Conservation (phyloP, 2,113 vertebrate species). For the Helogale parvula region DNA sequence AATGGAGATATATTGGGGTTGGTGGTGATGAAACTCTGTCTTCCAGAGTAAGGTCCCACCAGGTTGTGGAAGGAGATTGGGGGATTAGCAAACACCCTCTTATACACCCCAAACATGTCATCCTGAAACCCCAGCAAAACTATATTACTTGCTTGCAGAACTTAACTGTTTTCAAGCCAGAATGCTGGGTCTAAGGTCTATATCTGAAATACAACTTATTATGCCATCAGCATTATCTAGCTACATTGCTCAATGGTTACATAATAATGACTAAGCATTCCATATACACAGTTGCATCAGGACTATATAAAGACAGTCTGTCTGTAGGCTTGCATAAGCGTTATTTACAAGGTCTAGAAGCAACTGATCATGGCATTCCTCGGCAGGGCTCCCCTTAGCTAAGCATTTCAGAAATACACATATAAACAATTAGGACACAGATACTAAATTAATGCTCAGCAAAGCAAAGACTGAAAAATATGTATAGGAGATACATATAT, state of each 20-base stretch:
- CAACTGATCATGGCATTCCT: conserved; percentile 8
- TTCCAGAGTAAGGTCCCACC: not conserved
- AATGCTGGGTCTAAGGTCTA: not conserved
- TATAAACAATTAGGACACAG: conserved; percentile 33
- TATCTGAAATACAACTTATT: conserved; percentile 41
- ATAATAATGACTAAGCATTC: conserved; percentile 66
- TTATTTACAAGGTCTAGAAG: conserved; percentile 46
- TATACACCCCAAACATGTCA: not conserved
- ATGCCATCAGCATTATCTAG: conserved; percentile 45
- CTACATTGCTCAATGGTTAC: conserved; percentile 2
- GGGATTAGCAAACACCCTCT: not conserved
- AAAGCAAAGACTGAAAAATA: not conserved
- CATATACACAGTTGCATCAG: not conserved
- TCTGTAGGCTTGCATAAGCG: conserved; percentile 64
- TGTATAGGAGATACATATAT: not conserved
- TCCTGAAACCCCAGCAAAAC: not conserved
- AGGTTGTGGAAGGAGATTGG: not conserved
- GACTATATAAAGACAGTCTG: conserved; percentile 28
- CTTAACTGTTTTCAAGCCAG: not conserved
- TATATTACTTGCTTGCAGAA: conserved; percentile 22
- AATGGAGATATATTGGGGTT: not conserved
- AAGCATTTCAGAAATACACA: conserved; percentile 50
- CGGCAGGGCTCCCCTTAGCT: not conserved
- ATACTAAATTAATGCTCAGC: conserved; percentile 22
- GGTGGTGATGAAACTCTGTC: not conserved